Conservation (phyloP, 2,113 vertebrate species). For the Rhinopomastus cyanomelas region DNA sequence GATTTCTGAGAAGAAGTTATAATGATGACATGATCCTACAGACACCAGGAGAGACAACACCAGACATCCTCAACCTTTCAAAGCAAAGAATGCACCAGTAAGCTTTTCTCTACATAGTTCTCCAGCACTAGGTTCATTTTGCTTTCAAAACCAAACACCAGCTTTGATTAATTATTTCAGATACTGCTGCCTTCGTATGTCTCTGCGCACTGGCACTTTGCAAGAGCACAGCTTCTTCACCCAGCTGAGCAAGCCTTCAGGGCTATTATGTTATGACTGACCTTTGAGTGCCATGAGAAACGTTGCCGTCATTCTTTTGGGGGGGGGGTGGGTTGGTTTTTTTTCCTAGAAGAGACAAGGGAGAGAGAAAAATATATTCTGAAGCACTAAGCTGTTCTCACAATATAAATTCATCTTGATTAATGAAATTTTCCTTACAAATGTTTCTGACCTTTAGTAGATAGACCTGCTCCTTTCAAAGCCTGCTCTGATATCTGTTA, state of each 20-base stretch:
- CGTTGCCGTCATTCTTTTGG: neutral
- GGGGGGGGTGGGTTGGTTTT: neutral
- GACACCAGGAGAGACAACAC: neutral
- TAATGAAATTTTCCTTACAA: conserved; percentile 54
- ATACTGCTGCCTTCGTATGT: neutral
- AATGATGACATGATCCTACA: neutral
- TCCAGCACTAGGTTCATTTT: neutral
- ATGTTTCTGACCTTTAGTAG: conserved; percentile 49
- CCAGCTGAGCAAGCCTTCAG: neutral
- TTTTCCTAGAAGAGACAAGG: neutral
- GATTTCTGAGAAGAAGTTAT: neutral
- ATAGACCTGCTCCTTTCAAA: conserved; percentile 28
- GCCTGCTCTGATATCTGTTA: neutral
- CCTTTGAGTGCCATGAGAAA: conserved; percentile 20
- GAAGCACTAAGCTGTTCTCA: conserved; percentile 20
- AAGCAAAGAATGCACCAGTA: neutral
- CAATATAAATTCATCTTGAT: conserved; percentile 11
- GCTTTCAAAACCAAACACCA: neutral
- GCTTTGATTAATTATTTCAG: neutral
- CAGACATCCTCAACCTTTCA: neutral
- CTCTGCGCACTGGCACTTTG: neutral
- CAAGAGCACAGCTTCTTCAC: neutral
- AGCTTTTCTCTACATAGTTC: neutral
- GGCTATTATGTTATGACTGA: neutral
- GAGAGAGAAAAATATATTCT: neutral